phyloP scores from a whole-genome alignment of 2,113 vertebrate genomes.

The Apteryx mantelli region DNA sequence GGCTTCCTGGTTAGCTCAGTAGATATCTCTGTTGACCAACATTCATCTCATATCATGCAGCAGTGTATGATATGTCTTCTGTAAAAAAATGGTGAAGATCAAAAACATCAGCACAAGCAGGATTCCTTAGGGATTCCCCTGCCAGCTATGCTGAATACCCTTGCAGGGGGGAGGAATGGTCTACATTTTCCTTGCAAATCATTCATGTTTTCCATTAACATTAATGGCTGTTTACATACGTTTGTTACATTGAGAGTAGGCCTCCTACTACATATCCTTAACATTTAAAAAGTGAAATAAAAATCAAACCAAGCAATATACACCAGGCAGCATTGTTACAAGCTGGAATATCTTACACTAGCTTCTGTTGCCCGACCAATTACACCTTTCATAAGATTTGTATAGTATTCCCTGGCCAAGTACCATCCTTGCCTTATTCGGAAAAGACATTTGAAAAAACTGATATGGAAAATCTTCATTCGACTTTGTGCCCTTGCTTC shows the following conservation, averaged over 20 bases:
- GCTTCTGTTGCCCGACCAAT: conserved; percentile 64
- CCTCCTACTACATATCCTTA: conserved; percentile 56
- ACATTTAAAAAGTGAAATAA: background rate
- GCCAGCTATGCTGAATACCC: background rate
- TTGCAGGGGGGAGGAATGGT: background rate
- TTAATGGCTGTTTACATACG: conserved; percentile 57
- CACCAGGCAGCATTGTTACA: background rate
- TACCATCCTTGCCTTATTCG: conserved; percentile 19
- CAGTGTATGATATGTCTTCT: background rate
- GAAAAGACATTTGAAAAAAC: conserved; percentile 64
- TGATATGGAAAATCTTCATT: conserved; percentile 70
- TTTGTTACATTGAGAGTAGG: conserved; percentile 44
- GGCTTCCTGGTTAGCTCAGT: background rate
- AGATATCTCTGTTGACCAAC: background rate
- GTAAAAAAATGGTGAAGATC: background rate
- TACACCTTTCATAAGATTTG: conserved; percentile 38
- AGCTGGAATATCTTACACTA: conserved; percentile 47
- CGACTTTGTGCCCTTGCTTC: conserved; percentile 68
- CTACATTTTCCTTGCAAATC: conserved; percentile 10
- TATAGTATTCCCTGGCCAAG: background rate
- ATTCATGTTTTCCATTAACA: conserved; percentile 40
- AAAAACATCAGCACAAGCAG: background rate
- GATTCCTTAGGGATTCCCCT: background rate
- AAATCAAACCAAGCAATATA: conserved; percentile 20
- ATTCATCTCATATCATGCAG: background rate